Evolutionary conservation across 2,113 vertebrate species (phyloP), one percentile per base, ranked within the genome.

Genomic region (Alligator sinensis): DNA sequence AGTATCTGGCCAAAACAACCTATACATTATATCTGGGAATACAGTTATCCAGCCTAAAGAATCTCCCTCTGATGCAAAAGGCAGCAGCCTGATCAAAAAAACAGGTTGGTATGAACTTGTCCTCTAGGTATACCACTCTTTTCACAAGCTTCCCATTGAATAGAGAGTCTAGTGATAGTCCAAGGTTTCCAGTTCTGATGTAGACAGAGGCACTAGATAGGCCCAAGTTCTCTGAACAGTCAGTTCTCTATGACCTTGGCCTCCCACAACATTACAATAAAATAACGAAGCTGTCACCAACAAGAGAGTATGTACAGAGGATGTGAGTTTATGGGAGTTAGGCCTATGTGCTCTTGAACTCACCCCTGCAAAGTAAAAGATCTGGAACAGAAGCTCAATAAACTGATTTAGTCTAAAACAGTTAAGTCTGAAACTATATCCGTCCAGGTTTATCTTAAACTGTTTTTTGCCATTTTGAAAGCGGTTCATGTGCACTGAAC

Each of bases 21-120:
- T 78, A 27, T 57, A 66, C 62, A 88, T 1, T 70, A 63, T 68
- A 62, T 61, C 75, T 84, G 81, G 24, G 59, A 81, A 88, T 57
- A 85, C 47, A 87, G 92, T 59, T 92, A 91, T 93, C 66, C 2
- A 63, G 62, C 88, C 84, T 79, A 30, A 90, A 93, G 24, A 76
- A n/a, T 27, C 70, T 70, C 22, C 30, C 66, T 87, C n/a, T 79
- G 77, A 80, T 57, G 92, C 2, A 84, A 60, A 94, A 64, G 11
- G 57, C 62, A 54, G 66, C 18, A 80, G 83, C 89, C 88, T 86
- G 93, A 84, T 87, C 72, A 87, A 74, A 86, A 96, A 91, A 77
- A 88, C 72, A 72, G 3, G 18, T 38, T 9, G 79, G 66, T 74
- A 60, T 76, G 58, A 92, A 84, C 63, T 80, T 76, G 77, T 80